Base-by-base conservation (phyloP, 2,113 vertebrate species). In the Semnopithecus entellus region DNA sequence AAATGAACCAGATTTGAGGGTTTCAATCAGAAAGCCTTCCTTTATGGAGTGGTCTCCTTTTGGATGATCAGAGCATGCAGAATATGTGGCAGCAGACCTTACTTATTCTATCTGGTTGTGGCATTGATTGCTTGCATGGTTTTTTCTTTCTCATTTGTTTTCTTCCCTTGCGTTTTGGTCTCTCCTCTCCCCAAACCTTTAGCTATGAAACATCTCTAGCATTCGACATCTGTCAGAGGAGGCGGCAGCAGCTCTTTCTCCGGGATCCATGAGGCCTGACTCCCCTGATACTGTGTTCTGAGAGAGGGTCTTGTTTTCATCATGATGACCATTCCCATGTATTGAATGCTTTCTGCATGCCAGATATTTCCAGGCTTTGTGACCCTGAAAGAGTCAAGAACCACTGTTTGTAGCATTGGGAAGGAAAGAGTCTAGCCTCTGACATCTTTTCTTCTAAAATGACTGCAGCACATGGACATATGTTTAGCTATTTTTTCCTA, bases 291-390 rank as follows among this genome's bases (percentile, higher is more conserved):
- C 35, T 12, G 3, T 40, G n/a, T 76, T 81, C 32, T 11, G 14
- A 87, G 75, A 76, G 32, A 52, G 50, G n/a, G 20, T 23, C 43
- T 40, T 1, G 11, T 35, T 70, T n/a, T 38, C 16, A 30, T 75
- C 4, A 17, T 48, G 25, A 12, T 0, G 66, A 40, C 20, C 2
- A 2, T 72, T 35, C 23, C 43, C 16, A 1, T 2, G 12, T 20
- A 11, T 32, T 8, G 2, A 20, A 23, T 10, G 48, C 32, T 55
- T 88, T 8, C 68, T 16, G 0, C 22, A 18, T 22, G 9, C 57
- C 48, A 52, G 78, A 22, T 3, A 6, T 13, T 88, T 16, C 32
- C 43, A 70, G 66, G 68, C 45, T 38, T 45, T 11, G 66, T 3
- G 22, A 12, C 25, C 22, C 68, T 7, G 3, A n/a, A 23, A 70